Conservation (phyloP, 2,888 invertebrate genomes). For the Venustoraphidia nigricollis region DNA sequence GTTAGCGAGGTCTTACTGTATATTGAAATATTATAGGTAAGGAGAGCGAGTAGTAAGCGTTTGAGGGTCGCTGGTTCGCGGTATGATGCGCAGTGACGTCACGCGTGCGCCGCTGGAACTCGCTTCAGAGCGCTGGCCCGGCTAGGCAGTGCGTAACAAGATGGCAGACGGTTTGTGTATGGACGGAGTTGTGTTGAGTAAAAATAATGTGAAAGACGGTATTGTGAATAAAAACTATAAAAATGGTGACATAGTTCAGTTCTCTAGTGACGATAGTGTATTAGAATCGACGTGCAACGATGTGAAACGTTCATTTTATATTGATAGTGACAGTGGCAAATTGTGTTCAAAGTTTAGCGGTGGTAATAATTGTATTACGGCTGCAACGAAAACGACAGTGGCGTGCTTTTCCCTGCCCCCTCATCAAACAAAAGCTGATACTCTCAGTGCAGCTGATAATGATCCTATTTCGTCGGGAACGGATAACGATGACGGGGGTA, state of each 20-base stretch:
- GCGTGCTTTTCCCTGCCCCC: not conserved
- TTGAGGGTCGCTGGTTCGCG: no score
- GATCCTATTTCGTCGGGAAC: no score
- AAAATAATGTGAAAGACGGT: conserved; percentile 37
- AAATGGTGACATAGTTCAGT: conserved; percentile 18
- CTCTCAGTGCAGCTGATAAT: no score
- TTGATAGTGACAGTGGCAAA: conserved; percentile 25
- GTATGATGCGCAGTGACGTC: conserved; percentile 7
- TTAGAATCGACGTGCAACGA: conserved; percentile 22
- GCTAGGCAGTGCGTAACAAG: conserved; percentile 51
- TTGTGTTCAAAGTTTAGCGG: conserved; percentile 24
- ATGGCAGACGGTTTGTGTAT: conserved; percentile 68
- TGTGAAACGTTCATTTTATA: conserved; percentile 29
- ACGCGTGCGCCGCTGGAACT: conserved; percentile 6
- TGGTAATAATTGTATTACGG: conserved; percentile 15
- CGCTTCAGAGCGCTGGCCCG: conserved; percentile 4
- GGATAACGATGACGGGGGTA: no score
- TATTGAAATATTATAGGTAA: no score
- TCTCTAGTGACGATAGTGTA: conserved; percentile 31
- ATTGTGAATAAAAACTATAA: conserved; percentile 38
- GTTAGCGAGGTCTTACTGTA: no score
- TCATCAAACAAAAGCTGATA: no score
- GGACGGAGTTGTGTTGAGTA: conserved; percentile 41
- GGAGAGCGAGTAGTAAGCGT: no score
- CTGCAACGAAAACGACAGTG: conserved; percentile 4